A percentile compares a stretch with the other conserved stretches of the same genome.
phyloP scores from a whole-genome alignment of 2,113 vertebrate species.

The Lampris incognitus region DNA sequence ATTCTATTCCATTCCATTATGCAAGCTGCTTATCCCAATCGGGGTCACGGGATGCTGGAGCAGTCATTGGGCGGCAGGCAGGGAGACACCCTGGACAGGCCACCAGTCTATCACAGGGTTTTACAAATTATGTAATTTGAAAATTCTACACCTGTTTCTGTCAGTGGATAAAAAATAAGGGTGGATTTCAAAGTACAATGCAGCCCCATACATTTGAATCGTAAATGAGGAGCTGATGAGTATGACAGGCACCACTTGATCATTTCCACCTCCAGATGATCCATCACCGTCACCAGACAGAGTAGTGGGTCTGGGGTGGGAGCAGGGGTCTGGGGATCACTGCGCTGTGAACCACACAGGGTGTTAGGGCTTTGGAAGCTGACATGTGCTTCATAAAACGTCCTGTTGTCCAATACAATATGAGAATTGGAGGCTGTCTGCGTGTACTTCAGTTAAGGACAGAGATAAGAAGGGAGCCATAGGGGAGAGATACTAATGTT shows the following conservation, averaged over 20 bases:
- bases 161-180: slow-evolving; percentile 34
- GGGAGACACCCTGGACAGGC: no score
- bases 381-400: slow-evolving; percentile 36
- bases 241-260: slow-evolving; percentile 66
- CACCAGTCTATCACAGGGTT: no score
- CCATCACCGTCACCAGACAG: slow-evolving; percentile 58
- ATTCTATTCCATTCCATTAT: background rate
- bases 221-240: slow-evolving; percentile 62
- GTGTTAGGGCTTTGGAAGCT: slow-evolving; percentile 22
- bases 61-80: no score
- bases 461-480: slow-evolving; percentile 9
- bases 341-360: slow-evolving; percentile 31
- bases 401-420: slow-evolving; percentile 8
- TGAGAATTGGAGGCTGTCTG: slow-evolving; percentile 42
- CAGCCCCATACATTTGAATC: slow-evolving; percentile 47
- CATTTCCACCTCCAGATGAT: slow-evolving; percentile 58
- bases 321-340: slow-evolving; percentile 13
- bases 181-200: slow-evolving; percentile 45
- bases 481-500: background rate
- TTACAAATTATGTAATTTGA: no score
- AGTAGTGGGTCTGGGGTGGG: slow-evolving; percentile 20
- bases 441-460: slow-evolving; percentile 43
- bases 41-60: no score
- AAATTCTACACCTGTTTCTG: background rate
- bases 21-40: no score